Conservation (phyloP, 1,140 invertebrate genomes). For the Leptonema lineaticorne region DNA sequence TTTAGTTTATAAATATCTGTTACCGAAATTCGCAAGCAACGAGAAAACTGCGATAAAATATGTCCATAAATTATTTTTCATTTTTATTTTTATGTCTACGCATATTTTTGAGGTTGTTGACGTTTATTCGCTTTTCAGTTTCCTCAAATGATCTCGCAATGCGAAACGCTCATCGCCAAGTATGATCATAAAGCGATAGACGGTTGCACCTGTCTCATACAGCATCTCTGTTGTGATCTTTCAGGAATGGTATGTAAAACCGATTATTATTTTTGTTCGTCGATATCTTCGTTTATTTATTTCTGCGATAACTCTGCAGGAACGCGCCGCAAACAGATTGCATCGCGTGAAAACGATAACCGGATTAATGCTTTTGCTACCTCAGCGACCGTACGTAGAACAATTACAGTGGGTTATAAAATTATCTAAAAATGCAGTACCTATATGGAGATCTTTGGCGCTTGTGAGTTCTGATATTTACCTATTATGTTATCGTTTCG, state of each 20-base stretch:
- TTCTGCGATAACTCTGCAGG: too few species aligned
- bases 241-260: constrained; percentile 35
- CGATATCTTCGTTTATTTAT: background rate
- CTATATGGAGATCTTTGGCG: constrained; percentile 49
- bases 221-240: constrained; percentile 36
- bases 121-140: constrained; percentile 8
- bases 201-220: constrained; percentile 29
- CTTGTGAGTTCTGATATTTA: constrained; percentile 43
- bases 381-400: constrained; percentile 45
- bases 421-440: constrained; percentile 48
- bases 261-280: too few species aligned
- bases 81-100: background rate
- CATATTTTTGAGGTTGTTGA: background rate
- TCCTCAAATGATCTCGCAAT: constrained; percentile 8
- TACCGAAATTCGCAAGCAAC: background rate
- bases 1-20: constrained; percentile 4
- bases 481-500: background rate
- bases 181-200: constrained; percentile 18
- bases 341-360: constrained; percentile 26
- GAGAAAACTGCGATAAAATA: constrained; percentile 5
- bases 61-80: too few species aligned
- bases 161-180: constrained; percentile 21
- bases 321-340: constrained; percentile 30
- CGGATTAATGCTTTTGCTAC: constrained; percentile 41
- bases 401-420: constrained; percentile 50